Percentiles rank a stretch among this genome's conserved stretches.
These are phyloP conservation scores for Sciurus vulgaris DNA, from an alignment of 2,797 vertebrate species.

Conservation along the genomic window DNA sequence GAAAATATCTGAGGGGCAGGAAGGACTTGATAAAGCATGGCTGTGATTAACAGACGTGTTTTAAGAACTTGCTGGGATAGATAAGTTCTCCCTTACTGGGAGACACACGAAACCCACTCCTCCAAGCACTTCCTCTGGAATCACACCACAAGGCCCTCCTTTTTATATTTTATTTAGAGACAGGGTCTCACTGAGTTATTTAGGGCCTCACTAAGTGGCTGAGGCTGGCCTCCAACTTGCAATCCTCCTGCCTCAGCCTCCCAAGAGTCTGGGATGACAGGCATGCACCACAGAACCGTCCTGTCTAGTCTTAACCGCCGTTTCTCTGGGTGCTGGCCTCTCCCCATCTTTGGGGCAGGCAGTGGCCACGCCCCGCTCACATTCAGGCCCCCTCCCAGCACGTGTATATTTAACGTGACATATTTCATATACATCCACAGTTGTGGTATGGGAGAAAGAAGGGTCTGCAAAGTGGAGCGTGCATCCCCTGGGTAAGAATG, in stretches of 20 bases:
- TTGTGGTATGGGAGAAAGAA: not conserved
- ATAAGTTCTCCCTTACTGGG: slow-evolving; percentile 13
- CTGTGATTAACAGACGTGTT: not conserved
- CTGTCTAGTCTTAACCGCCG: not conserved
- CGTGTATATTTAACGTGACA: not conserved
- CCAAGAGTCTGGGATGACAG: too few species aligned
- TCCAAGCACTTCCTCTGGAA: slow-evolving; percentile 54
- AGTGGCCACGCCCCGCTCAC: not conserved
- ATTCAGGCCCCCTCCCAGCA: not conserved
- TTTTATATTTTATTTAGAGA: not conserved
- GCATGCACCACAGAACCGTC: too few species aligned
- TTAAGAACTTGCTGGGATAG: not conserved
- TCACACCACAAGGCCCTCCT: slow-evolving; percentile 46
- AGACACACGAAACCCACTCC: not conserved
- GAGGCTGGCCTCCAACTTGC: too few species aligned
- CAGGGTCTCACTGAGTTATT: too few species aligned
- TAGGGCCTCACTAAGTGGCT: too few species aligned
- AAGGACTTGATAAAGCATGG: not conserved
- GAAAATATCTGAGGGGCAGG: not conserved
- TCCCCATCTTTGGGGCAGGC: not conserved
- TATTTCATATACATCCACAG: not conserved
- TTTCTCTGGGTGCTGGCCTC: not conserved
- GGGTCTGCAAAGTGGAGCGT: not conserved
- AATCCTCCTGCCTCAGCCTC: too few species aligned
- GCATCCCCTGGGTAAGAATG: not conserved